phyloP scores from a whole-genome alignment of 2,797 vertebrate species.

The Microchirus variegatus region DNA sequence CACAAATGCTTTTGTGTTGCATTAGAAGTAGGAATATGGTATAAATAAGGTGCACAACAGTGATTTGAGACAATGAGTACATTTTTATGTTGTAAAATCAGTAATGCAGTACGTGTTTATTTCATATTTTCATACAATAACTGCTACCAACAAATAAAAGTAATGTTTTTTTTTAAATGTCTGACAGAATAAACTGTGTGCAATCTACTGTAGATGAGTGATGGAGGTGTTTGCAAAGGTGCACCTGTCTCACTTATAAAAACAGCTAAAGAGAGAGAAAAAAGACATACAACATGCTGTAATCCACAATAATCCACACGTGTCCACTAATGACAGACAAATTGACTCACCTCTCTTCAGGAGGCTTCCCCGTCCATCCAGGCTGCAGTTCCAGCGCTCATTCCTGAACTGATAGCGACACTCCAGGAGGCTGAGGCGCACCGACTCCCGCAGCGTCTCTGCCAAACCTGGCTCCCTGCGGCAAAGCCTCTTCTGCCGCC shows the following conservation, averaged over 20 bases:
- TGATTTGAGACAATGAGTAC: too few species aligned
- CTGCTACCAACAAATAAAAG: too few species aligned
- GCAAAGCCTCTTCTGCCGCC: constrained; percentile 92
- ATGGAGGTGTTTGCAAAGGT: neutral
- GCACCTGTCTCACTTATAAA: constrained; percentile 10
- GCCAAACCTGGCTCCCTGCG: constrained; percentile 93
- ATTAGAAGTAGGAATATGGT: too few species aligned
- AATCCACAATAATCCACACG: too few species aligned
- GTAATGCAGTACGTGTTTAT: too few species aligned
- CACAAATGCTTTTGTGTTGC: too few species aligned
- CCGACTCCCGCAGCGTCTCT: constrained; percentile 91
- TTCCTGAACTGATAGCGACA: constrained; percentile 95
- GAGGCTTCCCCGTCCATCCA: constrained; percentile 92
- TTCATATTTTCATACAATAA: too few species aligned
- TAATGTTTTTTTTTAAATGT: too few species aligned
- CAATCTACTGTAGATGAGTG: too few species aligned
- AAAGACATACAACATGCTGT: neutral
- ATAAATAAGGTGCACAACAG: too few species aligned
- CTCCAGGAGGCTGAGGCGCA: constrained; percentile 91
- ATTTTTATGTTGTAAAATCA: too few species aligned
- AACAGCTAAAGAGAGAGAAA: neutral
- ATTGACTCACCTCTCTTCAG: constrained; percentile 89
- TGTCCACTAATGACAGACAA: neutral
- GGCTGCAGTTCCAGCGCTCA: constrained; percentile 98
- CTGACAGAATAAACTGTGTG: too few species aligned